phyloP scores from a whole-genome alignment of 1,140 invertebrate genomes.

The Gerris buenoi region DNA sequence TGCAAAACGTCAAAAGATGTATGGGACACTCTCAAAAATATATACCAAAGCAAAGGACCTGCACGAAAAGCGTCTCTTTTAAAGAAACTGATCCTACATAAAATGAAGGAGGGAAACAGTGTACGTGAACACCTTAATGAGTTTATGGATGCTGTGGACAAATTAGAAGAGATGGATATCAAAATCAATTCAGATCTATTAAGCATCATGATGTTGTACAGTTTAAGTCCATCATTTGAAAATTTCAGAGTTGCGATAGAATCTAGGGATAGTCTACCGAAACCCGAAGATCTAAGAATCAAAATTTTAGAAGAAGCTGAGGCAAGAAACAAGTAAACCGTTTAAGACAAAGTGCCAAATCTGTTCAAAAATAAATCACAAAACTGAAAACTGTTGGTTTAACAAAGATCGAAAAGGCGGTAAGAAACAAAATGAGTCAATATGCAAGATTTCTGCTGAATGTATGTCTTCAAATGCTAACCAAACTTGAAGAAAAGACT shows the following conservation, averaged over 20 bases:
- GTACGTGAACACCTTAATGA: slow-evolving; percentile 19
- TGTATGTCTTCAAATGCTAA: neutral
- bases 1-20: neutral
- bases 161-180: slow-evolving; percentile 21
- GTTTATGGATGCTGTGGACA: slow-evolving; percentile 23
- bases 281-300: slow-evolving; percentile 21
- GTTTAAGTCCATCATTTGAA: neutral
- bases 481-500: neutral
- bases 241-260: neutral
- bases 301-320: slow-evolving; percentile 24
- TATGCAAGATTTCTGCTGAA: neutral
- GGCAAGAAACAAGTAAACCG: neutral
- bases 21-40: slow-evolving; percentile 8
- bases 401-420: neutral
- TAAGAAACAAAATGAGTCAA: neutral
- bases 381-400: neutral
- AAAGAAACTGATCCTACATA: slow-evolving; percentile 21
- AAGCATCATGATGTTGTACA: neutral
- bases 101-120: slow-evolving; percentile 20
- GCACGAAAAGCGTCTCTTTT: slow-evolving; percentile 21
- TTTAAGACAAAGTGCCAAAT: neutral
- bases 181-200: slow-evolving; percentile 18
- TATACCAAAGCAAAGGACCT: slow-evolving; percentile 20
- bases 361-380: neutral
- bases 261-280: slow-evolving; percentile 21